Percentiles rank a stretch among this genome's conserved stretches.
These are phyloP conservation scores for Leistus spinibarbis DNA, from an alignment of 2,888 invertebrate genomes.

Conservation along the genomic window DNA sequence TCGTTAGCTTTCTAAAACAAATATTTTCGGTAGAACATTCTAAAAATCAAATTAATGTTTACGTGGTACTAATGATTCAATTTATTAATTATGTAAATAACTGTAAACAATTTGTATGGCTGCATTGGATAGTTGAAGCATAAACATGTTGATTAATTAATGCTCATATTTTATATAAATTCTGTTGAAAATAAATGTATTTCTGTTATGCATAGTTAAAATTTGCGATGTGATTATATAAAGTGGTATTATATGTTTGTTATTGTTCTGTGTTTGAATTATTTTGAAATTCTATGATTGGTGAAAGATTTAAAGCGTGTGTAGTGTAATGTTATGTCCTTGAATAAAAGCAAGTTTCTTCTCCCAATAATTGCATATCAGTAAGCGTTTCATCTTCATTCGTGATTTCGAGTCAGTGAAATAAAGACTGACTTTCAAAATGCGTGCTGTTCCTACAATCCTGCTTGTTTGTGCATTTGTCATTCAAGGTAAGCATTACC, in stretches of 20 bases:
- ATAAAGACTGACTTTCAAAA: constrained; percentile 1
- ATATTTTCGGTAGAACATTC: too few species aligned
- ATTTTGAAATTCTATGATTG: not conserved
- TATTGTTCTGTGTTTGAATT: not conserved
- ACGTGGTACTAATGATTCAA: too few species aligned
- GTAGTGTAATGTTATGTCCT: constrained; percentile 28
- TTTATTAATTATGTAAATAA: too few species aligned
- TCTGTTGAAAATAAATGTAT: not conserved
- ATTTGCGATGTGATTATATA: not conserved
- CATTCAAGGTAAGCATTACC: constrained; percentile 36
- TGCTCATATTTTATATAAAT: too few species aligned
- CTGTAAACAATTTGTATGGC: too few species aligned
- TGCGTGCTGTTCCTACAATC: constrained; percentile 7
- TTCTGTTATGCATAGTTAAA: not conserved
- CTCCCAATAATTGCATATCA: constrained; percentile 35
- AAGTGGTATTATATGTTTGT: not conserved
- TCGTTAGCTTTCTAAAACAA: too few species aligned
- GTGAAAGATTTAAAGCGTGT: constrained; percentile 27
- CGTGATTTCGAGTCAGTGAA: constrained; percentile 21
- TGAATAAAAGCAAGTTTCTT: constrained; percentile 35
- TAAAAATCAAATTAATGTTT: too few species aligned
- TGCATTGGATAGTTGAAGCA: too few species aligned
- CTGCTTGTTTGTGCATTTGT: constrained; percentile 16
- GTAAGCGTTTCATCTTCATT: constrained; percentile 30
- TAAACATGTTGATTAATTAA: too few species aligned